These are phyloP conservation scores for Siniperca knerii DNA, from an alignment of 2,113 vertebrate genomes.

Conservation along the genomic window DNA sequence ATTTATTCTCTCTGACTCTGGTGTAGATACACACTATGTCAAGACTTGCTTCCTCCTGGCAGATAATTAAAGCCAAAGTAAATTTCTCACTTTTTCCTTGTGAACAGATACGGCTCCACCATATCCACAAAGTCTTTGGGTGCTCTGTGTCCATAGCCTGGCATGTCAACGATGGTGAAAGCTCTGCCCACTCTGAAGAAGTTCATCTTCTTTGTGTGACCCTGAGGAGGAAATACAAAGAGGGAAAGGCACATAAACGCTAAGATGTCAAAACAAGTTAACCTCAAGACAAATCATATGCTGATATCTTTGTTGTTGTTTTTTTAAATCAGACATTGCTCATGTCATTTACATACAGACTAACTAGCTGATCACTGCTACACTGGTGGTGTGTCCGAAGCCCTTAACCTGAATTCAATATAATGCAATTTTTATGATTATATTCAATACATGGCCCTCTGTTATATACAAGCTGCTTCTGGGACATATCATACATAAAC, in stretches of 20 bases:
- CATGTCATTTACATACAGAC: too few relatives aligned
- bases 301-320: too few relatives aligned
- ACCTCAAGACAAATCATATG: background rate
- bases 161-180: conserved; percentile 96
- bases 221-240: conserved; percentile 77
- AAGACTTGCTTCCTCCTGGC: background rate
- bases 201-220: conserved; percentile 98
- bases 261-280: background rate
- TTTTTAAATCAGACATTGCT: background rate
- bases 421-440: background rate
- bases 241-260: background rate
- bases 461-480: too few relatives aligned
- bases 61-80: too few relatives aligned
- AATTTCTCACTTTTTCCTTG: conserved; percentile 87
- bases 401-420: background rate
- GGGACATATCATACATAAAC: too few relatives aligned
- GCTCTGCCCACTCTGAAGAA: conserved; percentile 93
- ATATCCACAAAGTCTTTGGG: conserved; percentile 93
- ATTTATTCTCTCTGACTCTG: background rate
- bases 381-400: background rate
- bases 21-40: background rate
- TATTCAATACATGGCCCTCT: too few relatives aligned
- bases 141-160: conserved; percentile 92
- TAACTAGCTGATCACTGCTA: background rate
- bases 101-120: conserved; percentile 93